These are phyloP conservation scores for Drosophila parvula DNA, from an alignment of 1,140 invertebrate species.

Conservation along the genomic window DNA sequence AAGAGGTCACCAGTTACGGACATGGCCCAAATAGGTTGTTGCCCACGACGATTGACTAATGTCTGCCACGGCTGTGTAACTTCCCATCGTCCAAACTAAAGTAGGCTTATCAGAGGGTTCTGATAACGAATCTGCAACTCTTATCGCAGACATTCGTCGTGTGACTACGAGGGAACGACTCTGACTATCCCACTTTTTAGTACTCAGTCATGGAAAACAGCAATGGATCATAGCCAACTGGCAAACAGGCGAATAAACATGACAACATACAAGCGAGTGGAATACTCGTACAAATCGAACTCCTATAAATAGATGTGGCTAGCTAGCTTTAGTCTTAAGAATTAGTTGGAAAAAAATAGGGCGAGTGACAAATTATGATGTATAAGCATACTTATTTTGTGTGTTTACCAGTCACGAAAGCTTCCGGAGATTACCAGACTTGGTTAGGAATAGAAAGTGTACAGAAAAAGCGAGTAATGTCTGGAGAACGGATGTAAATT, in stretches of 20 bases:
- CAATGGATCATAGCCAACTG: constrained; percentile 16
- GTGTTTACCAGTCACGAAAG: constrained; percentile 10
- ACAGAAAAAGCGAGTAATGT: not conserved
- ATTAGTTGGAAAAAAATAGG: constrained; percentile 2
- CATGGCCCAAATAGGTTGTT: constrained; percentile 61
- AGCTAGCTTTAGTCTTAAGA: constrained; percentile 5
- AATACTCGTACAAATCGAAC: constrained; percentile 18
- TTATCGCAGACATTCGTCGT: constrained; percentile 33
- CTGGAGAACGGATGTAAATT: not conserved
- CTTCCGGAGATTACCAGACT: not conserved
- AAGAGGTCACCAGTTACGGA: constrained; percentile 66
- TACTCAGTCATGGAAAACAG: constrained; percentile 5
- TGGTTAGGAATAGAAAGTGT: not conserved
- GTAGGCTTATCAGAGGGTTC: constrained; percentile 34
- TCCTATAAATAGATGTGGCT: constrained; percentile 28
- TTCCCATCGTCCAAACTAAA: constrained; percentile 18
- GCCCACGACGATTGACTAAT: constrained; percentile 66
- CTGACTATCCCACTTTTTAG: not conserved
- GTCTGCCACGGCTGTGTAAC: constrained; percentile 38
- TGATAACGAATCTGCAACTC: constrained; percentile 41
- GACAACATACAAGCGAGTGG: constrained; percentile 11
- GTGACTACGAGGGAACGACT: constrained; percentile 11
- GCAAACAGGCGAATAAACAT: constrained; percentile 26
- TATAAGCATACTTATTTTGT: not conserved
- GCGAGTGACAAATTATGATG: constrained; percentile 30